These are phyloP conservation scores for Cheirogaleus medius DNA, from an alignment of 2,113 vertebrate species.

Conservation along the genomic window DNA sequence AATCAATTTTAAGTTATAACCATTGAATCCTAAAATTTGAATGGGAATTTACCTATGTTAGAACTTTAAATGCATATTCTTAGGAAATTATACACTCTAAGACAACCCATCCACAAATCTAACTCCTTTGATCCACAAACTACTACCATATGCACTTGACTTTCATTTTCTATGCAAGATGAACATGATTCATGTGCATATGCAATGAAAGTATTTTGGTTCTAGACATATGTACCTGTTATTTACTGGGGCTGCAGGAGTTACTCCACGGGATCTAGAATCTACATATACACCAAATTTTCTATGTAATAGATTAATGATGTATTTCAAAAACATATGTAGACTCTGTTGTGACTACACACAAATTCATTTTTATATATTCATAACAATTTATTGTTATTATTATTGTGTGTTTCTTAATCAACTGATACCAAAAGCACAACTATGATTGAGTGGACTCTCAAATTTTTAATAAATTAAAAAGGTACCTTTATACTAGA, in stretches of 20 bases:
- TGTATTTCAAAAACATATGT: slow-evolving; percentile 22
- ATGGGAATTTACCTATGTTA: neutral
- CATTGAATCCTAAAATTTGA: neutral
- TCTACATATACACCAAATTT: neutral
- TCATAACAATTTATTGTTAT: neutral
- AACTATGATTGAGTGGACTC: slow-evolving; percentile 20
- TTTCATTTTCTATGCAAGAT: neutral
- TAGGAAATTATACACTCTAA: neutral
- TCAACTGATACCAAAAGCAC: neutral
- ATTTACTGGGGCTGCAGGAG: neutral
- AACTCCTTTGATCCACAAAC: neutral
- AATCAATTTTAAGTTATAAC: neutral
- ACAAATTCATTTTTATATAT: neutral
- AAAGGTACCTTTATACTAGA: slow-evolving; percentile 8
- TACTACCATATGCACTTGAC: neutral
- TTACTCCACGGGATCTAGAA: neutral
- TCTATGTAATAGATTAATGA: neutral
- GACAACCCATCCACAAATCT: neutral
- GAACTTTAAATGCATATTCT: neutral
- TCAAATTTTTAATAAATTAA: neutral
- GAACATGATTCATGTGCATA: neutral
- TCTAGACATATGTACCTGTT: neutral
- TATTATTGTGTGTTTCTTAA: slow-evolving; percentile 9
- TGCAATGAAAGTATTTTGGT: neutral
- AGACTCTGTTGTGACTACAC: neutral